phyloP scores from a whole-genome alignment of 2,113 vertebrate genomes.

The Apistogramma diplotaenia region DNA sequence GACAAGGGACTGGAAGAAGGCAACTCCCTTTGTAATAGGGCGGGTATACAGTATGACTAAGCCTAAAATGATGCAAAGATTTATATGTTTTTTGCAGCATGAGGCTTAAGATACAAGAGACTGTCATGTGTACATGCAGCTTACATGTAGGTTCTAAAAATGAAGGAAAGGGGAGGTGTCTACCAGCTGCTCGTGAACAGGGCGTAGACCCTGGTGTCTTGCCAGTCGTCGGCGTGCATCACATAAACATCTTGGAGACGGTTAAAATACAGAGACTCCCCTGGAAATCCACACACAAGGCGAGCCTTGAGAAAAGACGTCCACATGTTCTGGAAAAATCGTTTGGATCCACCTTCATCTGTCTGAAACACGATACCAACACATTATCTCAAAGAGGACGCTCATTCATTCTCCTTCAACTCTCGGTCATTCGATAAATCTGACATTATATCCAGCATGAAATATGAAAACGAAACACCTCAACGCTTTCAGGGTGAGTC shows the following conservation, averaged over 20 bases:
- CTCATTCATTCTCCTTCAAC: not conserved
- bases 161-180: conserved; percentile 26
- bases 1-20: not conserved
- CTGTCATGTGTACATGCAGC: not conserved
- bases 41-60: not conserved
- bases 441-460: not conserved
- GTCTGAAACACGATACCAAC: conserved; percentile 66
- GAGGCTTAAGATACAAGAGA: not conserved
- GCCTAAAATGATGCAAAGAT: not conserved
- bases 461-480: not conserved
- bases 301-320: conserved; percentile 91
- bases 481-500: not conserved
- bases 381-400: not conserved
- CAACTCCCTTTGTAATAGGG: not conserved
- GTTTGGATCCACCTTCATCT: conserved; percentile 85
- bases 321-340: conserved; percentile 87
- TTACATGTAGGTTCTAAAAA: not conserved
- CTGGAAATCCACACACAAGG: conserved; percentile 84
- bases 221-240: conserved; percentile 78
- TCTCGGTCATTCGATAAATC: not conserved
- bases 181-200: conserved; percentile 91
- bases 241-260: conserved; percentile 86
- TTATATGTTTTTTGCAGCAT: not conserved
- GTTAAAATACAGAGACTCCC: conserved; percentile 87
- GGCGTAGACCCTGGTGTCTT: conserved; percentile 79